Evolutionary conservation across 2,888 invertebrate genomes (phyloP).

Genomic region (Parnassius smintheus): DNA sequence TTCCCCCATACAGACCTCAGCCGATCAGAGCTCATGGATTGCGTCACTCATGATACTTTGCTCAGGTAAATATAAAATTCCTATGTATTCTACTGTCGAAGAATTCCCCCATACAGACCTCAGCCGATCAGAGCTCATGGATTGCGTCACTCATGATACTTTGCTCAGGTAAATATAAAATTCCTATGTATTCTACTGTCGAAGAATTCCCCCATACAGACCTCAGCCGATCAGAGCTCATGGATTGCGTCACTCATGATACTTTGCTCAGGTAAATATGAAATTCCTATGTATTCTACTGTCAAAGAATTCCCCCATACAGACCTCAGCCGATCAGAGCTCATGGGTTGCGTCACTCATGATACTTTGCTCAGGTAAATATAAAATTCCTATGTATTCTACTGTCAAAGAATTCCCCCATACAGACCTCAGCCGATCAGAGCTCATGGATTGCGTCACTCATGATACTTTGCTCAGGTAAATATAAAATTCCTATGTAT

Average conservation of each 20-base stretch:
- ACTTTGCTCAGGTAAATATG: conserved; percentile 74
- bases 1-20: conserved; percentile 77
- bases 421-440: conserved; percentile 77
- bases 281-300: conserved; percentile 64
- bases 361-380: conserved; percentile 79
- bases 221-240: conserved; percentile 80
- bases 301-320: conserved; percentile 71
- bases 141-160: conserved; percentile 84
- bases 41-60: conserved; percentile 84
- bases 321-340: conserved; percentile 78
- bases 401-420: conserved; percentile 68
- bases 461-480: conserved; percentile 82
- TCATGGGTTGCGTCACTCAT: conserved; percentile 85
- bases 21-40: conserved; percentile 83
- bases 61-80: conserved; percentile 55
- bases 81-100: conserved; percentile 57
- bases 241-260: conserved; percentile 85
- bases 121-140: conserved; percentile 82
- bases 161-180: conserved; percentile 67
- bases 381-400: conserved; percentile 58
- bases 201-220: conserved; percentile 74
- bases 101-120: conserved; percentile 76
- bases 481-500: neutral
- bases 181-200: conserved; percentile 68
- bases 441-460: conserved; percentile 84